Conservation (phyloP, 2,113 vertebrate species). For the Clinocottus analis region DNA sequence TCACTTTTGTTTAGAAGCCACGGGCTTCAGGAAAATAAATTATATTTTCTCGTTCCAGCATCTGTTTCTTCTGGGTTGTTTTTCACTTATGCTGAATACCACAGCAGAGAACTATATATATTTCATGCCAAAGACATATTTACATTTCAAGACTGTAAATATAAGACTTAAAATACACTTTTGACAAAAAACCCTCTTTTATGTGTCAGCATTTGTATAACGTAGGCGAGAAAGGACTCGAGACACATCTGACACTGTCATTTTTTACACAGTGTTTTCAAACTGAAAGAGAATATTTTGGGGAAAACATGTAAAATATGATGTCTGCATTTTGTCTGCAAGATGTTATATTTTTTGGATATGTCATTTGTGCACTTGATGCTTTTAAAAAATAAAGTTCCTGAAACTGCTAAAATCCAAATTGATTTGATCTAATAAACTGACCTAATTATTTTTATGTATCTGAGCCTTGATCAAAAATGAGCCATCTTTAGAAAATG, state of each 20-base stretch:
- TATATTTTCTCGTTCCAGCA: background rate
- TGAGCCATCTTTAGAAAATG: no score
- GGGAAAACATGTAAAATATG: no score
- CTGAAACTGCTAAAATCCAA: no score
- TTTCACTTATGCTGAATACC: constrained; percentile 18
- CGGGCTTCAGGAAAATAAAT: constrained; percentile 15
- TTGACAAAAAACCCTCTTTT: constrained; percentile 13
- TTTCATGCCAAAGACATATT: background rate
- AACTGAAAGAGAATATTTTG: no score
- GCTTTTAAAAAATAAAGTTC: no score
- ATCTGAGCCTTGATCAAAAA: no score
- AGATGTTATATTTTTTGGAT: no score
- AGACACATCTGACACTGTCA: background rate
- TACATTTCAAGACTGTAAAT: background rate
- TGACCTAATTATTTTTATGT: no score
- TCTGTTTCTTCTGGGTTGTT: constrained; percentile 17
- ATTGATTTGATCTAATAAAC: no score
- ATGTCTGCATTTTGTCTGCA: no score
- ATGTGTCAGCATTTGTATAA: constrained; percentile 1
- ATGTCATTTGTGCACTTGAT: no score
- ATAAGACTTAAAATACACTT: constrained; percentile 8
- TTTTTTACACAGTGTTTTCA: no score
- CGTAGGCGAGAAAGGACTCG: background rate
- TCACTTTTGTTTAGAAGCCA: constrained; percentile 25
- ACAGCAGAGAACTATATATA: background rate